Percentiles rank a stretch among this genome's conserved stretches.
These are phyloP conservation scores for Margarornis squamiger DNA, from an alignment of 2,797 vertebrate species.

Conservation along the genomic window DNA sequence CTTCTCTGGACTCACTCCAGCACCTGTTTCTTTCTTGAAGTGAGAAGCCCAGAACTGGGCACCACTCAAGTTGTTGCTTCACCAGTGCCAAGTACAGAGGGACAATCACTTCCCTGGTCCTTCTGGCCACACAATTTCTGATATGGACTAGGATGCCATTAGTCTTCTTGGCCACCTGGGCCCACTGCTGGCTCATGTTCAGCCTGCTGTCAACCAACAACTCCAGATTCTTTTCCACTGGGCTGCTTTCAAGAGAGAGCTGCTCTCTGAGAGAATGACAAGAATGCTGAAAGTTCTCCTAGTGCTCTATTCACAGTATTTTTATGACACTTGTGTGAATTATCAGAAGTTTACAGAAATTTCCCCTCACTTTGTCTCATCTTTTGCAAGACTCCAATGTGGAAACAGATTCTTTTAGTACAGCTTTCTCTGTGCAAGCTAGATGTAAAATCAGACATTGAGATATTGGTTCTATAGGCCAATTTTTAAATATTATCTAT, in stretches of 20 bases:
- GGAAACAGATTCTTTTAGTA: neutral
- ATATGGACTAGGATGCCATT: neutral
- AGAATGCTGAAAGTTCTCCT: neutral
- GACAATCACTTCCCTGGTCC: rapidly evolving
- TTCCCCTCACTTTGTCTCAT: neutral
- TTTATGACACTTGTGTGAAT: neutral
- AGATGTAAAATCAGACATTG: neutral
- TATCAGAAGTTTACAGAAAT: neutral
- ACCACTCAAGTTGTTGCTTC: neutral
- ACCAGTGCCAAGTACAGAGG: too few species aligned
- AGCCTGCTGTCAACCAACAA: neutral
- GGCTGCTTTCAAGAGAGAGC: neutral
- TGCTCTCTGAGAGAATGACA: neutral
- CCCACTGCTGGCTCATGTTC: neutral
- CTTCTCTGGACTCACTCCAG: neutral
- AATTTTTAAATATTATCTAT: neutral
- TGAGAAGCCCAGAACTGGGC: neutral
- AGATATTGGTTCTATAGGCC: neutral
- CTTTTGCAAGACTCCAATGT: neutral
- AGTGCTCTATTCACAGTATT: neutral
- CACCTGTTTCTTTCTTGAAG: neutral
- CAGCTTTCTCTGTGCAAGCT: neutral
- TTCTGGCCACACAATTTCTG: neutral
- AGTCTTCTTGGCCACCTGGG: neutral
- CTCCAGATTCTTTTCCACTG: neutral